Base-by-base conservation (phyloP, 2,888 invertebrate genomes). In the Drymonia ruficornis region DNA sequence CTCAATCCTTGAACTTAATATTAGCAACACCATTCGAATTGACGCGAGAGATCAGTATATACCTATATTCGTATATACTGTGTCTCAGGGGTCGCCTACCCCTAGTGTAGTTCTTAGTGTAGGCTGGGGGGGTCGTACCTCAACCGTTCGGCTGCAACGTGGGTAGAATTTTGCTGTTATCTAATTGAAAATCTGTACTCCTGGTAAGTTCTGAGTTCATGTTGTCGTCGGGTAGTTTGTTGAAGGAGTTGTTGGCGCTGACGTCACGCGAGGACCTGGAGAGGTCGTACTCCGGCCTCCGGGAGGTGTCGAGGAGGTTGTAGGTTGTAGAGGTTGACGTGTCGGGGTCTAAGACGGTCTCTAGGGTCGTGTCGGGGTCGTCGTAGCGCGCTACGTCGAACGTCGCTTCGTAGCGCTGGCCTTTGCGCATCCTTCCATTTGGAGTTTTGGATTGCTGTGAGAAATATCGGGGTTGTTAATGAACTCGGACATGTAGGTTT, bases 61-160 rank as follows among this genome's bases (percentile, higher is more conserved):
- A 36, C 11, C 8, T 36, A 38, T 29, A 49, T 55, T 31, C 15
- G 7, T 0, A 2, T 34, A 63, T 16, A 56, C 59, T 57, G 66
- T 68, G 66, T 69, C 63, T 64, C 61, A 61, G 87, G 87, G 89
- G 87, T 74, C 89, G 71, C 87, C 90, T 83, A 80, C 86, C 89
- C 89, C 89, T 70, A 59, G 58, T 89, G 82, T 89, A 83, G 61
- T 89, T 83, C 83, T 78, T 58, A 63, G 56, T 62, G 48, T 59
- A 50, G 54, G 61, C 38, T 48, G 55, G 40, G 48, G 50, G 18
- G 8, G 48, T 34, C n/a, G 28, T 42, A 28, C 31, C 68, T 92
- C 91, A 92, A 86, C 91, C 91, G 79, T 92, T 92, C 16, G 91
- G 91, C 63, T 91, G 90, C 0, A 91, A 82, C 56, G 89, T 89